Percentiles rank a stretch among this genome's conserved stretches.
These are phyloP conservation scores for Sarotherodon lohbergeri DNA, from an alignment of 2,113 vertebrate species.

Conservation along the genomic window DNA sequence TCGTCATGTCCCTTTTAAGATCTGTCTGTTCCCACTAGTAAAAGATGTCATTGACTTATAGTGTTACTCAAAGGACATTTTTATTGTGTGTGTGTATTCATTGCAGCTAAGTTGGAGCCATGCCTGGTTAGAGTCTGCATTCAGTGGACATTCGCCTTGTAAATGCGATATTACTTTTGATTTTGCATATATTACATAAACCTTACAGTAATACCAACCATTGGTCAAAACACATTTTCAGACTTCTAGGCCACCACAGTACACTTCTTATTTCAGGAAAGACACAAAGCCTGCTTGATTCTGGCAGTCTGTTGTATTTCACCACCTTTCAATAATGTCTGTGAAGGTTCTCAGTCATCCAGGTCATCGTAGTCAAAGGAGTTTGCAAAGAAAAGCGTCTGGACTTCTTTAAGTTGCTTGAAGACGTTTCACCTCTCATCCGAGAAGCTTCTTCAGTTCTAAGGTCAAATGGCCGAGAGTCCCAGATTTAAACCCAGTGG, in stretches of 20 bases:
- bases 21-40: conserved; percentile 16
- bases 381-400: too few relatives aligned
- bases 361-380: too few relatives aligned
- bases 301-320: neutral
- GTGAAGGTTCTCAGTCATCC: too few relatives aligned
- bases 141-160: neutral
- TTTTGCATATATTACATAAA: neutral
- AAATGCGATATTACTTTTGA: neutral
- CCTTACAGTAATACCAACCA: neutral
- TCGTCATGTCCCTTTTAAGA: conserved; percentile 26
- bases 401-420: too few relatives aligned
- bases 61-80: conserved; percentile 40
- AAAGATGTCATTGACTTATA: conserved; percentile 48
- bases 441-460: too few relatives aligned
- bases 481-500: too few relatives aligned
- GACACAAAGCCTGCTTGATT: neutral
- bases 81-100: conserved; percentile 2
- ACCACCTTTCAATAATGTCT: neutral
- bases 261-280: neutral
- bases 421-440: too few relatives aligned
- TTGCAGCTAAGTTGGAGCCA: neutral
- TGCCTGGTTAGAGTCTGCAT: neutral
- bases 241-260: neutral
- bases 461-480: too few relatives aligned
- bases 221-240: neutral